Conservation (phyloP, 1,140 invertebrate species). For the Periplaneta americana region DNA sequence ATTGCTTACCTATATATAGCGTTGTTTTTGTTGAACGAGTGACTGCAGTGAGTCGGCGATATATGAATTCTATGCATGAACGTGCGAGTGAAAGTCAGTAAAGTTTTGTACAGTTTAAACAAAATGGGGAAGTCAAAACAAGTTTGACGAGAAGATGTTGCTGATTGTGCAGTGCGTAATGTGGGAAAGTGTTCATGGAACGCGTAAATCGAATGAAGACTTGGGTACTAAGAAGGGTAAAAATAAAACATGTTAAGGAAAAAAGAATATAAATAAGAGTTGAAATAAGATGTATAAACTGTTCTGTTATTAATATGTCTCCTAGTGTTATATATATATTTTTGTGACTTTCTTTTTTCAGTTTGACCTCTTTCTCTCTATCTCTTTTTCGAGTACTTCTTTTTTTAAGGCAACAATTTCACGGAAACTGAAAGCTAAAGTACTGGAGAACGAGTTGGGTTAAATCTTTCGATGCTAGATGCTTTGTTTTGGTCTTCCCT, state of each 20-base stretch:
- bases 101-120: background rate
- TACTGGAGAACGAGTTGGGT: background rate
- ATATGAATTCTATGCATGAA: background rate
- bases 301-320: constrained; percentile 6
- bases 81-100: background rate
- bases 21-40: background rate
- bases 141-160: background rate
- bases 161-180: background rate
- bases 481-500: background rate
- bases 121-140: background rate
- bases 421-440: background rate
- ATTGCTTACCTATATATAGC: background rate
- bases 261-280: constrained; percentile 7
- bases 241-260: background rate
- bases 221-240: background rate
- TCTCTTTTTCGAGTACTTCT: background rate
- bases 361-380: no score
- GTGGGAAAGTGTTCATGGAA: background rate
- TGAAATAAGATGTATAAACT: constrained; percentile 6
- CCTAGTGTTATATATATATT: background rate
- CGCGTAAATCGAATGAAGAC: background rate
- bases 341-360: background rate
- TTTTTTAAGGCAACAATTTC: background rate
- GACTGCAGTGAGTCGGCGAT: background rate
- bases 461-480: background rate